phyloP scores from a whole-genome alignment of 2,797 vertebrate species.

The Glossophaga mutica region DNA sequence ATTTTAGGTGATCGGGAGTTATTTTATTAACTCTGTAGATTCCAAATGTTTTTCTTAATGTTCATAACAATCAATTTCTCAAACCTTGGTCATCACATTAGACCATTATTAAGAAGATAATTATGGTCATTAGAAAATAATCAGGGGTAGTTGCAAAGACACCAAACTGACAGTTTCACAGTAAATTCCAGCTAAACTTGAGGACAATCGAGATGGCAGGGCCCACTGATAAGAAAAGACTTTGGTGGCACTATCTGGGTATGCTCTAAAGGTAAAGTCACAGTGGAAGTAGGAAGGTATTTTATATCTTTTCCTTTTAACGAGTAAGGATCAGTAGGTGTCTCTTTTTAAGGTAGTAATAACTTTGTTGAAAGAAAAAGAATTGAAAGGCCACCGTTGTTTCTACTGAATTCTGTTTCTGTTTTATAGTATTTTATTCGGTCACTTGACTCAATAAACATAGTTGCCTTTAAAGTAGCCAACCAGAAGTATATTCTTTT shows the following conservation, averaged over 20 bases:
- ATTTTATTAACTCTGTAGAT: conserved; percentile 27
- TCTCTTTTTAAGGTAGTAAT: not conserved
- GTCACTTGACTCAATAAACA: not conserved
- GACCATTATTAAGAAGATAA: conserved; percentile 1
- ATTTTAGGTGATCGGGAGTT: conserved; percentile 37
- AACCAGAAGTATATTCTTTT: not conserved
- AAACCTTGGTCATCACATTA: not conserved
- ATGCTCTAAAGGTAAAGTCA: conserved; percentile 4
- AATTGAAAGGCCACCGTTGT: not conserved
- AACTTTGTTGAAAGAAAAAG: not conserved
- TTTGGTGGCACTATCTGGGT: not conserved
- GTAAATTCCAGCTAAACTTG: not conserved
- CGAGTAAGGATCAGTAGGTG: not conserved
- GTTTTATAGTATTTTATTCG: not conserved
- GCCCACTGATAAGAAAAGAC: not conserved
- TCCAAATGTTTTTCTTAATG: conserved; percentile 32
- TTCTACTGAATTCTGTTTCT: not conserved
- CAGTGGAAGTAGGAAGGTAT: not conserved
- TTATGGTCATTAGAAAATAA: not conserved
- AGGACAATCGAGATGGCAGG: not conserved
- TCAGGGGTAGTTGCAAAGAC: not conserved
- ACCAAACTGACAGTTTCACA: not conserved
- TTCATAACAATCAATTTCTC: not conserved
- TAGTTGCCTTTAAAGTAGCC: not conserved
- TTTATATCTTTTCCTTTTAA: not conserved